Conservation (phyloP, 2,113 vertebrate species). For the Raja brachyura region DNA sequence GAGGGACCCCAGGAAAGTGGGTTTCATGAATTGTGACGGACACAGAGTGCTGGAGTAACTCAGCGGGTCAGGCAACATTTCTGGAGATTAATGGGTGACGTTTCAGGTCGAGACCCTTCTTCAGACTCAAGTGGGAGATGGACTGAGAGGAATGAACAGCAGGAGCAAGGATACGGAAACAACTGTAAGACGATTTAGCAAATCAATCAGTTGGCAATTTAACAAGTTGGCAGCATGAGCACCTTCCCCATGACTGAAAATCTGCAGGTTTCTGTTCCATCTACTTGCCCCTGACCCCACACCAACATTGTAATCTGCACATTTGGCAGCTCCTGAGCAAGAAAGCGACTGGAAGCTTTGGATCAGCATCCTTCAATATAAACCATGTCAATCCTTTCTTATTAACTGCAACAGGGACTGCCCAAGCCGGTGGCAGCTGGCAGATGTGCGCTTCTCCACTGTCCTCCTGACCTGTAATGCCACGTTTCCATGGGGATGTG, state of each 20-base stretch:
- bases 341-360: constrained; percentile 22
- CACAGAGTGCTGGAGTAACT: no score
- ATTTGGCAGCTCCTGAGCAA: background rate
- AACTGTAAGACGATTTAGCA: background rate
- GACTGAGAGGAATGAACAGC: background rate
- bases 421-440: constrained; percentile 6
- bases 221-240: background rate
- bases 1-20: background rate
- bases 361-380: constrained; percentile 25
- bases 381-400: constrained; percentile 10
- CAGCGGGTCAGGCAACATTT: no score
- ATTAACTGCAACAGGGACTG: constrained; percentile 21
- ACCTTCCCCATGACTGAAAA: background rate
- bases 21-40: background rate
- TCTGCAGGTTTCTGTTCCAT: background rate
- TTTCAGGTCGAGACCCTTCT: no score
- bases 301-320: background rate
- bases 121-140: background rate
- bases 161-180: background rate
- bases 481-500: constrained; percentile 11
- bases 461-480: constrained; percentile 27
- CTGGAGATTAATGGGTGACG: no score
- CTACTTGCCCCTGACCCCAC: background rate
- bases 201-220: background rate
- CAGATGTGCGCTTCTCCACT: background rate